Conservation (phyloP, 2,797 vertebrate genomes). For the Leptodactylus fallax region DNA sequence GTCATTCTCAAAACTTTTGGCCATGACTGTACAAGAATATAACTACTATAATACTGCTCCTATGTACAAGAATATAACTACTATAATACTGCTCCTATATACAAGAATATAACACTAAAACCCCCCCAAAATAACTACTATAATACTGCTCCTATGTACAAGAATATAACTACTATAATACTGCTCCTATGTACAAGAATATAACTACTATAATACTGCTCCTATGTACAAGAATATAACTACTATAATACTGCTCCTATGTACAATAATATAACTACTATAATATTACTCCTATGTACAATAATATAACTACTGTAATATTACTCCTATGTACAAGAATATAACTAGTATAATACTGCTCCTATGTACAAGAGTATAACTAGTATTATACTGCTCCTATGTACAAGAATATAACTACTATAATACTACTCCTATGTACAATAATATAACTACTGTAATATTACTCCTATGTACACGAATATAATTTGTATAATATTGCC, state of each 20-base stretch:
- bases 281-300: background rate
- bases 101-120: constrained; percentile 4
- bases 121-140: no score
- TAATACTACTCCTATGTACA: no score
- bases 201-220: constrained; percentile 12
- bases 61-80: constrained; percentile 11
- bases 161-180: constrained; percentile 4
- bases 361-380: no score
- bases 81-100: background rate
- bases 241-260: background rate
- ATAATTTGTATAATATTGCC: background rate
- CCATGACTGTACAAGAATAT: background rate
- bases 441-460: no score
- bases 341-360: no score
- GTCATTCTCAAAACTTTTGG: no score
- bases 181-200: background rate
- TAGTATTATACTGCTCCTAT: no score
- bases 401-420: no score
- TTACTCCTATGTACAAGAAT: no score
- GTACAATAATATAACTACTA: constrained; percentile 9
- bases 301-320: no score
- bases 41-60: constrained; percentile 1
- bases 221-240: background rate
- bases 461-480: background rate
- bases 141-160: background rate